Evolutionary conservation across 2,888 invertebrate genomes (phyloP), one percentile per base, ranked within the genome.

Genomic region (Aphrophora alni): DNA sequence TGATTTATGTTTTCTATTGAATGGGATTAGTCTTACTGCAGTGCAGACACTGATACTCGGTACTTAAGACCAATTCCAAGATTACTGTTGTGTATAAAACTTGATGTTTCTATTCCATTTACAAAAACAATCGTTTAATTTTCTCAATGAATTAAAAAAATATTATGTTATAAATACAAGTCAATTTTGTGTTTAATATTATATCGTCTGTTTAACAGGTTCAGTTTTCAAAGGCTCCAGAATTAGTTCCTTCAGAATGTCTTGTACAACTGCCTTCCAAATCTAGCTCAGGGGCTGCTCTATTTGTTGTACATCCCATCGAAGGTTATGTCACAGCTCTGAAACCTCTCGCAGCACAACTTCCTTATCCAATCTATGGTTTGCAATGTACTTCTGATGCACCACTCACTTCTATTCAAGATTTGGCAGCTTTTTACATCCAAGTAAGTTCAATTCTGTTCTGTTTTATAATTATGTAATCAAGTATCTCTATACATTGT

Each of bases 311-410:
- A 78, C 96, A 97, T 88, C 96, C 98, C 1, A 96, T 98, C 86
- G 98, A 98, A 90, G 98, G 98, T 85, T 93, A 93, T 82, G 93
- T 94, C 33, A 91, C 91, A 68, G 90, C 93, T 75, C 89, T 98
- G 85, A 91, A 92, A 86, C 90, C 90, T 21, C 88, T 99, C 84
- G 95, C 97, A 24, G 89, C 90, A 77, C 91, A 92, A 84, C 90
- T 98, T 83, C 90, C 93, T 73, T 92, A 92, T 81, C 94, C 94
- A 3, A 96, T 96, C 76, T 95, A 92, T 89, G 98, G 97, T n/a
- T 89, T 98, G 75, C 98, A 98, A 89, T 97, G 97, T 89, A 94
- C 95, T 12, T 89, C 89, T 73, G 91, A 92, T 17, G 94, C 95
- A 33, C 97, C 97, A 68, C 88, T 95, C 4, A 89, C 90, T 14